Evolutionary conservation across 2,888 invertebrate genomes (phyloP).

Genomic region (Hirtodrosophila confusa): DNA sequence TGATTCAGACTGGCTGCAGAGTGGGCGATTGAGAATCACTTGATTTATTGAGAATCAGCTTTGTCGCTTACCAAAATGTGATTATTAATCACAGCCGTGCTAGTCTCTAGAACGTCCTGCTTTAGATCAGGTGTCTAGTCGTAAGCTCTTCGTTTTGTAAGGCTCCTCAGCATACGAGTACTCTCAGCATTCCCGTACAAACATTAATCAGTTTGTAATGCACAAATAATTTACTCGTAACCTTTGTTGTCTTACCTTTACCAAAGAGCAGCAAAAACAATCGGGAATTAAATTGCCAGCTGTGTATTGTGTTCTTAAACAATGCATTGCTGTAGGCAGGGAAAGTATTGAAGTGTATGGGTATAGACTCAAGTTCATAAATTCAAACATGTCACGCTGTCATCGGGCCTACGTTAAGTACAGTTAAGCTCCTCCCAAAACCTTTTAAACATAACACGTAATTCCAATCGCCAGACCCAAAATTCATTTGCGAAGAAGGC

Average conservation of each 20-base stretch:
- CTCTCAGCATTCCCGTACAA: too few relatives aligned
- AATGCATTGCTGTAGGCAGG: too few relatives aligned
- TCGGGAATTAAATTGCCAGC: too few relatives aligned
- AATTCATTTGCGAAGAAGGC: conserved; percentile 46
- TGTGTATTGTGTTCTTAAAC: too few relatives aligned
- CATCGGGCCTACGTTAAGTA: conserved; percentile 6
- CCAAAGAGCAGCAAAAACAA: too few relatives aligned
- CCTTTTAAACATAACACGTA: background rate
- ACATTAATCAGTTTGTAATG: too few relatives aligned
- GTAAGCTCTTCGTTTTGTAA: too few relatives aligned
- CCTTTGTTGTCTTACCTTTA: too few relatives aligned
- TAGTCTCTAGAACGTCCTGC: background rate
- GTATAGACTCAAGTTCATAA: background rate
- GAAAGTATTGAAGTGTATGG: too few relatives aligned
- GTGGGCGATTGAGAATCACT: conserved; percentile 22
- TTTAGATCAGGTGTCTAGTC: background rate
- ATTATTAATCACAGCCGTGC: conserved; percentile 46
- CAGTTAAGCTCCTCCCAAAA: background rate
- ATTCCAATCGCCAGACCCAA: conserved; percentile 6
- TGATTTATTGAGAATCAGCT: conserved; percentile 46
- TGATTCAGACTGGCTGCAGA: conserved; percentile 42
- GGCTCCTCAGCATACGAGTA: too few relatives aligned
- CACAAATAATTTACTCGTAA: too few relatives aligned
- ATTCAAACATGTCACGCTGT: conserved; percentile 1
- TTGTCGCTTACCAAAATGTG: conserved; percentile 12